Base-by-base conservation (phyloP, 2,888 invertebrate genomes). In the Neoascia interrupta region DNA sequence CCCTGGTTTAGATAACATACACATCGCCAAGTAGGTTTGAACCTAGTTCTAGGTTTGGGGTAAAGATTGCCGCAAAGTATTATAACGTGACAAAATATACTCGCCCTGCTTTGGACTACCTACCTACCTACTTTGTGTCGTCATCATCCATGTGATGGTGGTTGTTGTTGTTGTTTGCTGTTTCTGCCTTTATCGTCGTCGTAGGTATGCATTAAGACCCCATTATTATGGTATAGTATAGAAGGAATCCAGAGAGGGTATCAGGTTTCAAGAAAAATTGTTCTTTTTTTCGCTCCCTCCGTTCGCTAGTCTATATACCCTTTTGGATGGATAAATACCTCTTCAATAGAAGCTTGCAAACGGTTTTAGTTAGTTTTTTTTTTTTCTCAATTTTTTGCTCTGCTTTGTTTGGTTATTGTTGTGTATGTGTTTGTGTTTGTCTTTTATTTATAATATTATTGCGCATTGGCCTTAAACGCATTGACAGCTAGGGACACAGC, bases 381-480 rank as follows among this genome's bases (percentile, higher is more conserved):
- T 37, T 56, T 10, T 45, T 58, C n/a, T 53, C 13, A 5, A 16
- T 51, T 43, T 66, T 39, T 31, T 63, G n/a, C n/a, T 49, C 60
- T 58, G 39, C 31, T 69, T 61, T 56, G 34, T 68, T 79, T 66
- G 47, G 47, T 66, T 51, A 5, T 68, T 54, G 13, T 47, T 47
- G n/a, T 60, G 39, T 26, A 60, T 68, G 51, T 36, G 63, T 79
- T 66, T 53, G 47, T 66, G 49, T 5, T 66, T 54, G 13, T 45
- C 19, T n/a, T 73, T 60, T 63, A 53, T 70, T 56, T 45, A 70
- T 58, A 69, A 58, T 69, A 69, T 81, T 81, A 81, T 69, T 81
- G 81, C 81, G 81, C 81, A 81, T 69, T 81, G 64, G 69, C 76
- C 81, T 81, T 81, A 81, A 81, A 76, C 80, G 68, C 76, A 81